phyloP scores from a whole-genome alignment of 2,113 vertebrate genomes.

The Athene noctua region DNA sequence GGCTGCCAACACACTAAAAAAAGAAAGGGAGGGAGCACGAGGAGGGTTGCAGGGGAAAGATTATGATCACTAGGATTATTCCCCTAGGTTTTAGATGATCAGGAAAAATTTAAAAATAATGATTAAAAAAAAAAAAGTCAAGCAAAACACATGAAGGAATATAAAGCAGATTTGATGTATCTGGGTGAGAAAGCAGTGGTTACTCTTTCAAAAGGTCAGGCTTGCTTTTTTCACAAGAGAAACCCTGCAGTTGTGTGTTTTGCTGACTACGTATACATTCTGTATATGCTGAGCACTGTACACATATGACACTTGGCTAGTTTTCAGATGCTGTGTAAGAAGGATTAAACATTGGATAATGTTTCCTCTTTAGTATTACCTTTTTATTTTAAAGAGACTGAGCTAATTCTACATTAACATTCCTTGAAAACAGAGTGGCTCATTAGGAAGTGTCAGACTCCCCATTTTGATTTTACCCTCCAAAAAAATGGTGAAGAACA shows the following conservation, averaged over 20 bases:
- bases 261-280: conserved; percentile 47
- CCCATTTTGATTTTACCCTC: background rate
- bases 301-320: conserved; percentile 44
- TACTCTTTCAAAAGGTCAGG: conserved; percentile 40
- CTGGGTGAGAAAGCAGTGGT: background rate
- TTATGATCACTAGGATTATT: conserved; percentile 47
- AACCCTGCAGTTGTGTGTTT: conserved; percentile 1
- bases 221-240: conserved; percentile 14
- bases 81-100: conserved; percentile 57
- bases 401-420: background rate
- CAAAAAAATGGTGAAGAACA: background rate
- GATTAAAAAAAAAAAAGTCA: conserved; percentile 4
- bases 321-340: conserved; percentile 33
- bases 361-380: background rate
- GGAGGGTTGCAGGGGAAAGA: conserved; percentile 2
- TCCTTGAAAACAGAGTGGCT: background rate
- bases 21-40: background rate
- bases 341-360: background rate
- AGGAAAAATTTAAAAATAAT: conserved; percentile 44
- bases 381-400: background rate
- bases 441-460: background rate
- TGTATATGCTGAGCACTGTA: background rate
- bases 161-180: background rate
- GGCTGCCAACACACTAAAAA: conserved; percentile 50
- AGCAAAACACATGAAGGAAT: background rate